Evolutionary conservation across 2,888 invertebrate genomes (phyloP), one percentile per base, ranked within the genome.

Genomic region (Drosophila formosana): DNA sequence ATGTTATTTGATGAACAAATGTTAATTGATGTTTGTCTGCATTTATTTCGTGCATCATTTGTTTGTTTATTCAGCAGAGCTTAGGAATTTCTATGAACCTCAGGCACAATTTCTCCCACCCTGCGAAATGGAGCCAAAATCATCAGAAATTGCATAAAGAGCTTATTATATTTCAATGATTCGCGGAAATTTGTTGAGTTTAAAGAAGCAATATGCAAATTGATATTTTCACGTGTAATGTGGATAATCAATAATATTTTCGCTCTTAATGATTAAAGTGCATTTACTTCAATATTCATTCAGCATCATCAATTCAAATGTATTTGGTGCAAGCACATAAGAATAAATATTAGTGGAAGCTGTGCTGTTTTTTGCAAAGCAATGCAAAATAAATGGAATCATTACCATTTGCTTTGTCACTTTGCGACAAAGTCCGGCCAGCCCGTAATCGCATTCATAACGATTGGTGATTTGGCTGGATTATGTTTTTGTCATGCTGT

Each of bases 401-500:
- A 58, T 58, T 50, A 58, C 9, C 39, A 28, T 58, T 50, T 50
- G 41, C n/a, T 11, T 30, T 52, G 52, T 52, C 52, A 23, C 34
- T 39, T 23, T 34, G 18, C 26, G 18, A 25, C 13, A 34, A 25
- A 18, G 28, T 32, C 39, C 58, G 30, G 41, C 39, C 58, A 25
- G 41, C 2, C 13, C 46, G 26, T 9, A 55, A 49, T 39, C 23
- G 30, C 18, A 37, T 64, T 26, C 25, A 13, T 43, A 34, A 39
- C 50, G 34, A 63, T 41, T 47, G 46, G 9, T 51, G 65, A 66
- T 61, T 57, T 62, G 30, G 9, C 8, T 25, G 37, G 23, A 56
- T 75, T 65, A 30, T 47, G 49, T 23, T 46, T 56, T 8, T 53
- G 71, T 58, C 55, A 60, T 34, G 62, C 55, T 53, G 39, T 18